phyloP scores from a whole-genome alignment of 2,113 vertebrate species.

The Leiothrix lutea region DNA sequence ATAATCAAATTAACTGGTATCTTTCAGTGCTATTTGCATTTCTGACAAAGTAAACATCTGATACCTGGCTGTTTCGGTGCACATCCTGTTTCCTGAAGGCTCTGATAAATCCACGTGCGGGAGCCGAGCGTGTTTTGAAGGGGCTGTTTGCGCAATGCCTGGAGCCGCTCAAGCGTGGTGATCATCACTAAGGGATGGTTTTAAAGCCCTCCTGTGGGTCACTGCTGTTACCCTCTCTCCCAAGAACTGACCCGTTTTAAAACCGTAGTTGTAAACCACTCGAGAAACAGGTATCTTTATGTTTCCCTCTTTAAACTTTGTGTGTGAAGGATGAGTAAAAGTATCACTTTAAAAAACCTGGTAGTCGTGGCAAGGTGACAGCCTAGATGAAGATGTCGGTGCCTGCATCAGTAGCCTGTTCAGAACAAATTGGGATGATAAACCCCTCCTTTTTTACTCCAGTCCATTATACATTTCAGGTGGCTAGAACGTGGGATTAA shows the following conservation, averaged over 20 bases:
- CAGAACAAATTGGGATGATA: neutral
- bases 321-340: neutral
- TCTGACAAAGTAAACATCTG: neutral
- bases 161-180: neutral
- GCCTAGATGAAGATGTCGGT: neutral
- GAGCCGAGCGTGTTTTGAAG: neutral
- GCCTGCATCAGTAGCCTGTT: neutral
- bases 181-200: neutral
- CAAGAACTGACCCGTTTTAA: neutral
- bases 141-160: neutral
- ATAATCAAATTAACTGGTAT: neutral
- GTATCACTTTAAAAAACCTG: neutral
- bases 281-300: neutral
- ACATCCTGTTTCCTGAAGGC: slow-evolving; percentile 35
- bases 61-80: neutral
- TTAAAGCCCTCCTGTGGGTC: neutral
- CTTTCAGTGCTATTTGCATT: neutral
- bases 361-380: neutral
- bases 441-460: accelerated
- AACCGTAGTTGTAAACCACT: neutral
- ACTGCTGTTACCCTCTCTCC: neutral
- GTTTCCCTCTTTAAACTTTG: neutral
- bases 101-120: neutral
- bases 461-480: neutral
- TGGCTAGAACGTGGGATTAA: neutral